Base-by-base conservation (phyloP, 2,888 invertebrate species). In the Caenorhabditis sp. region DNA sequence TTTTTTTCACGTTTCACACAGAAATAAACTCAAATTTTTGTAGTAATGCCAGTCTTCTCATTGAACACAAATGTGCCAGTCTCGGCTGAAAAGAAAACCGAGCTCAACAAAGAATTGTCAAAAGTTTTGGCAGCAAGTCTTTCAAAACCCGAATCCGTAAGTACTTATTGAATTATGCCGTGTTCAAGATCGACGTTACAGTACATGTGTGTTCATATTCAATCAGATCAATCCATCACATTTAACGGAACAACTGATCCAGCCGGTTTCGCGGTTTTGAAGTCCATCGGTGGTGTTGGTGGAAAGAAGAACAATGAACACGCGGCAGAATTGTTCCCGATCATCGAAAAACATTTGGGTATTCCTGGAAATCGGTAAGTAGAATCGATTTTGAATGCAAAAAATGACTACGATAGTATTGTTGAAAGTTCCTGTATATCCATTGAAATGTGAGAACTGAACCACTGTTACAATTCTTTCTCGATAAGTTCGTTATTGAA, bases 111-210 rank as follows among this genome's bases (percentile, higher is more conserved):
- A 17, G 75, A 75, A 23, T n/a, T 78, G 4, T 77, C 78, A 12
- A 31, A 63, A 20, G 69, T 67, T n/a, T 58, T 83, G 26, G 82
- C 82, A 36, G 67, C 74, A 49, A 27, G 64, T 5, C 77, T 81
- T 5, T 67, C 70, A 54, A 84, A 84, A 59, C 84, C 84, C 0
- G 81, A 81, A 70, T 59, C 67, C 56, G 83, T 83, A 70, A 67
- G 71, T 61, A 4, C 31, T 43, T 50, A 26, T 36, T 12, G 17
- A 2, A n/a, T 56, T 14, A 20, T 20, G 12, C 31, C 31, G 25
- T 38, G 8, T 31, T 26, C n/a, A 27, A 20, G 20, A 10, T 38
- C n/a, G n/a, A n/a, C n/a, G n/a, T 53, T 74, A 64, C 66, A 81
- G 83, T 78, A 81, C 60, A 80, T 84, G 27, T 76, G 75, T 27